phyloP scores from a whole-genome alignment of 2,888 invertebrate genomes.

The Parasteatoda lunata region DNA sequence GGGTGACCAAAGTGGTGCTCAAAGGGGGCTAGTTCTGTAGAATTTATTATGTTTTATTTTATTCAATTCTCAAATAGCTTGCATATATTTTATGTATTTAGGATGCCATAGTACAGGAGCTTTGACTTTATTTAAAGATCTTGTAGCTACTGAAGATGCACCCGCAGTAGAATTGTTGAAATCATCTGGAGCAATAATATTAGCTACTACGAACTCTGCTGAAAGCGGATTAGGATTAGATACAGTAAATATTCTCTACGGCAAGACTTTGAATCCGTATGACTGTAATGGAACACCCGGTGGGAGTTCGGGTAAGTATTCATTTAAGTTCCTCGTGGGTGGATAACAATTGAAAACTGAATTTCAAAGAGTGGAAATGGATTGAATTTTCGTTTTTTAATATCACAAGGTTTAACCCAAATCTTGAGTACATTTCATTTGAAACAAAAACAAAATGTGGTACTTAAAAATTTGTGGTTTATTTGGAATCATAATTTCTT shows the following conservation, averaged over 20 bases:
- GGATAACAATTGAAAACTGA: background rate
- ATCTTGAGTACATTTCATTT: too few relatives aligned
- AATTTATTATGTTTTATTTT: too few relatives aligned
- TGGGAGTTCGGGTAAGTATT: slow-evolving; percentile 87
- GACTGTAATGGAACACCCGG: slow-evolving; percentile 83
- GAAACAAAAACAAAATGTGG: background rate
- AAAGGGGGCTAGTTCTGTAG: too few relatives aligned
- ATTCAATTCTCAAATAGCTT: background rate
- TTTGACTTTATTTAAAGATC: slow-evolving; percentile 72
- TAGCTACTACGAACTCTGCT: slow-evolving; percentile 77
- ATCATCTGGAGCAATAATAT: slow-evolving; percentile 85
- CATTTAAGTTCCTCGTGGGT: background rate
- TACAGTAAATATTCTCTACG: slow-evolving; percentile 84
- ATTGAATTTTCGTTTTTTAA: background rate
- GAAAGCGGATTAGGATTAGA: slow-evolving; percentile 84
- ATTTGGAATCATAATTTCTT: too few relatives aligned
- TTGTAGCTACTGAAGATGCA: slow-evolving; percentile 82
- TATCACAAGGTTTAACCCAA: too few relatives aligned
- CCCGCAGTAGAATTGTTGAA: slow-evolving; percentile 79
- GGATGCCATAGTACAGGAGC: background rate
- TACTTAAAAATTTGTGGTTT: too few relatives aligned
- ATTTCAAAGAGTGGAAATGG: background rate
- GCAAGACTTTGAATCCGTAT: slow-evolving; percentile 88
- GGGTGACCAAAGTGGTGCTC: too few relatives aligned
- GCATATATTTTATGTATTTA: background rate